Conservation (phyloP, 23 tunicate species). For the Halocynthia roretzi region DNA sequence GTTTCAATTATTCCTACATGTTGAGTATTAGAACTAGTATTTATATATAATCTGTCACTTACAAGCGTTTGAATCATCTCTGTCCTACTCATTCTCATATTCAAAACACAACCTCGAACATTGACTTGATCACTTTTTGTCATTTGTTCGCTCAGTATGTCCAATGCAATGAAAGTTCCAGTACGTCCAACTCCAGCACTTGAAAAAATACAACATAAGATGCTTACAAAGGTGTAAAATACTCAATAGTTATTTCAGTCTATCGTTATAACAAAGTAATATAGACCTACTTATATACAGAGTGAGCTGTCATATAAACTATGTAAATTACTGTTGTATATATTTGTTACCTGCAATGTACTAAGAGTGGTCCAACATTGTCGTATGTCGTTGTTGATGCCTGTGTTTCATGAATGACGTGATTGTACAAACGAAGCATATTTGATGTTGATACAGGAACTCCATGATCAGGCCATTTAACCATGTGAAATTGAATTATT, state of each 20-base stretch:
- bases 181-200: conserved; percentile 48
- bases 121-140: conserved; percentile 7
- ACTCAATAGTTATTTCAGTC: no score
- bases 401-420: conserved; percentile 1
- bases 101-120: conserved; percentile 21
- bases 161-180: conserved; percentile 37
- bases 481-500: conserved; percentile 21
- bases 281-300: no score
- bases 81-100: conserved; percentile 26
- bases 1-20: no score
- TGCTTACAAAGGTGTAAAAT: no score
- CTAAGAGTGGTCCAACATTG: neutral
- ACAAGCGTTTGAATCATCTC: conserved; percentile 44
- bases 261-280: no score
- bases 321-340: no score
- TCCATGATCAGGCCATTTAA: conserved; percentile 41
- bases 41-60: neutral
- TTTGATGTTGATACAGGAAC: conserved; percentile 32
- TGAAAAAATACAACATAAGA: neutral
- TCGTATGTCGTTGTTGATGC: neutral
- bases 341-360: conserved; percentile 32
- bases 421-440: conserved; percentile 10
- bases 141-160: conserved; percentile 19
- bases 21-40: no score
- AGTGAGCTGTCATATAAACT: no score